Conservation (phyloP, 2,888 invertebrate genomes). For the Calameuta filiformis region DNA sequence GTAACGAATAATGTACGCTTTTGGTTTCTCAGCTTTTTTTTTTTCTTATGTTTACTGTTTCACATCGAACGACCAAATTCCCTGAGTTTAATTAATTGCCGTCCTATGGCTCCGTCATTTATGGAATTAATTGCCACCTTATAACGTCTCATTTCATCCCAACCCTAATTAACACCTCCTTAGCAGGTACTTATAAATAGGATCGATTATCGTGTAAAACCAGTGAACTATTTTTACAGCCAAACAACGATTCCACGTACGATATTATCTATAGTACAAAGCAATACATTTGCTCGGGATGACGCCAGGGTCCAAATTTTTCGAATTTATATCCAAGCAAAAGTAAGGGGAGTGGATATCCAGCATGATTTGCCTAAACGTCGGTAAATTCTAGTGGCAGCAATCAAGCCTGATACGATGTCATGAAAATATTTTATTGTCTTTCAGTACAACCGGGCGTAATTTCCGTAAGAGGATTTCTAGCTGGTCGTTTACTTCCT, state of each 20-base stretch:
- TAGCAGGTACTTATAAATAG: not conserved
- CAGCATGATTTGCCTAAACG: conserved; percentile 20
- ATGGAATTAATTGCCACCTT: not conserved
- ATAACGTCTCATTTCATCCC: not conserved
- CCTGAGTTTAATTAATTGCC: not conserved
- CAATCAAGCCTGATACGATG: conserved; percentile 23
- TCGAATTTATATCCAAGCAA: not conserved
- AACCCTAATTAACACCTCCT: not conserved
- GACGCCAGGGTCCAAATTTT: not conserved
- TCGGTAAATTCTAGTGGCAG: conserved; percentile 14
- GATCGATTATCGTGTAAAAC: not conserved
- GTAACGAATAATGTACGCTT: not conserved
- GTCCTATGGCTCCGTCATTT: not conserved
- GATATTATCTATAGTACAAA: not conserved
- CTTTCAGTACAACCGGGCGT: conserved; percentile 18
- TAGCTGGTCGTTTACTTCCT: not conserved
- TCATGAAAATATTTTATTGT: conserved; percentile 26
- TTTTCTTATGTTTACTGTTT: not conserved
- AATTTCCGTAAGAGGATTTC: conserved; percentile 28
- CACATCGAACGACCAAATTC: not conserved
- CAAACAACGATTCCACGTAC: not conserved
- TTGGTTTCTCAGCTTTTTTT: not conserved
- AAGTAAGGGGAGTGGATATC: not conserved
- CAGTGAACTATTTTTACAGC: not conserved
- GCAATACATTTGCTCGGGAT: not conserved